Base-by-base conservation (phyloP, 37 sponge, comb jelly and placozoan genomes). In the Spongilla lacustris region DNA sequence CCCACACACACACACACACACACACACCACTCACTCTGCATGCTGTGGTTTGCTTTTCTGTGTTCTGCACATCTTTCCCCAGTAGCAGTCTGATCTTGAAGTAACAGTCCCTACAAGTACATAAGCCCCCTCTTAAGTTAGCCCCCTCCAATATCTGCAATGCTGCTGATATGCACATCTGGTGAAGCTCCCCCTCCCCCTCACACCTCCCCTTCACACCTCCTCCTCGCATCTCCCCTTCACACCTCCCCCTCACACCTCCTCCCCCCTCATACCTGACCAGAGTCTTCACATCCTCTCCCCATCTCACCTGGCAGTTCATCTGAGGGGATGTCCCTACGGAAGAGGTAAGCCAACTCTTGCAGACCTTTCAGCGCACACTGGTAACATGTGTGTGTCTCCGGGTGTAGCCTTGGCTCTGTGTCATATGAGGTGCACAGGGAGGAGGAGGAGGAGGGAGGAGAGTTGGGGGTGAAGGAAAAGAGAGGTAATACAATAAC, bases 1-100 rank as follows among this genome's bases (percentile, higher is more conserved):
- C 73, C 41, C 36, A 72, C 75, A 32, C 75, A 29, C 36, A 33
- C 36, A 29, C 75, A 74, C 75, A 29, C 75, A 32, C 75, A 29
- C 36, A 33, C 75, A 74, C 34, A 74, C 36, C 21, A 81, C 89
- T 67, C 50, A 93, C 93, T 71, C 68, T 38, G 97, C 97, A 85
- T 97, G 98, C 34, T 24, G 30, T 0, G 86, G 81, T 13, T 89
- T 95, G 83, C 88, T 89, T 17, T 36, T 37, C 76, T 97, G 98
- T 29, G 98, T 97, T 9, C 94, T 66, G 33, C 98, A 97, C 76
- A 93, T 74, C 41, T 74, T 87, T 2, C 98, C 98, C 80, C 82
- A 97, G 77, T 93, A 83, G 84, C 98, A 97, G 86, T 92, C 85
- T 31, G 81, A 76, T n/a, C 98, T 71, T 11, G 80, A 49, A 36